Evolutionary conservation across 2,113 vertebrate species (phyloP), one percentile per base, ranked within the genome.

Genomic region (Apteryx mantelli): DNA sequence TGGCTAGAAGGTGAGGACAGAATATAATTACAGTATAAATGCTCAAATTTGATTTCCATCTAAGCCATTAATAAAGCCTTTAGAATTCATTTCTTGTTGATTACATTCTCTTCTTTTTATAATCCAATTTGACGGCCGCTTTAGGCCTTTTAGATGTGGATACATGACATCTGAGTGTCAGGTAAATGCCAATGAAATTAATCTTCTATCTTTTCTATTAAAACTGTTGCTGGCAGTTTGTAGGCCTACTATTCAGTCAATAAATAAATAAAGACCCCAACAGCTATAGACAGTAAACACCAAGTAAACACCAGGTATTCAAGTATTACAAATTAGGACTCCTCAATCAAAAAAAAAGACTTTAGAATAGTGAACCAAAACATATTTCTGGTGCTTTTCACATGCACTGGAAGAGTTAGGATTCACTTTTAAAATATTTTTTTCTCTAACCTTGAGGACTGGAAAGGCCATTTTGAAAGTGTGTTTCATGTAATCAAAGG

Each of bases 101-200:
- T 95, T 93, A 48, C 18, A 73, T 80, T 78, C 1, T 53, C 16
- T 50, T 83, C 17, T 56, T 82, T 80, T 86, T 84, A 50, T 73
- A 95, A 70, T 58, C 40, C 44, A 94, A 38, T 87, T 84, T 90
- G 25, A 68, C 46, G 48, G 24, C 30, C 77, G 13, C 3, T 66
- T 61, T 63, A 77, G 34, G 69, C n/a, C 7, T 90, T 97, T 93
- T 34, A 89, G 73, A 55, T 9, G 56, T 30, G 18, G 13, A 77
- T 80, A 74, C 1, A 6, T 88, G 68, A 63, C 65, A 82, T 64
- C 60, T 82, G 32, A 85, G 83, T 81, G 44, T 56, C 64, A 95
- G 55, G 25, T 73, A 96, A 97, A 97, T 92, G 50, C 9, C 85
- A 89, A 8, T 84, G 21, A 96, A 97, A 96, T 96, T 60, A 86